Evolutionary conservation across 1,140 invertebrate species (phyloP), one percentile per base, ranked within the genome.

Genomic region (Prorops nasuta): DNA sequence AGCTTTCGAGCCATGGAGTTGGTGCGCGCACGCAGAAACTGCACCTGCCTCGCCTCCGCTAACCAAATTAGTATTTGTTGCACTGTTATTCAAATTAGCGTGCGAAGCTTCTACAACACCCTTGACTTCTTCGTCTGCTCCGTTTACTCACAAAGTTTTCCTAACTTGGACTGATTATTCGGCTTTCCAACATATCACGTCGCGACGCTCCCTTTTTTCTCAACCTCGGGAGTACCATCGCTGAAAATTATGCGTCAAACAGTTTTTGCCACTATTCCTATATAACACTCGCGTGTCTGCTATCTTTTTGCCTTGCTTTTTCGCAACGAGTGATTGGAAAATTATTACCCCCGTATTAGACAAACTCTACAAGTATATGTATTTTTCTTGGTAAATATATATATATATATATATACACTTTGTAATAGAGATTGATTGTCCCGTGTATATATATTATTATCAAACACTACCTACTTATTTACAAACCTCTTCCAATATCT

Each of bases 61-160:
- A 22, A 34, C 37, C 28, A 58, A 65, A 68, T 61, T 68, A 64
- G 58, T 67, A 64, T 66, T 64, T 62, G 60, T 63, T 56, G 58
- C 51, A 51, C 56, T 60, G 57, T 65, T 66, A 66, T 68, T 63
- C 59, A 65, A 66, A 65, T 65, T 65, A 58, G 47, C 41, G 24
- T 37, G 6, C 9, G 32, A 38, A 31, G 44, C 38, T 54, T 56
- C 17, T 28, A 46, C 41, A 28, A 24, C 42, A n/a, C 24, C 16
- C 39, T 35, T 24, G 19, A 35, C 41, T 45, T 45, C 20, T 53
- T 31, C 24, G 10, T 44, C 12, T 31, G 4, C 9, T n/a, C 17
- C 10, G 10, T 18, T 15, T 21, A 31, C 17, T 9, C 39, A 10
- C 6, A n/a, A 14, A n/a, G 22, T 47, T 35, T 14, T 7, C 15